A percentile compares a stretch with the other conserved stretches of the same genome.
These are phyloP conservation scores for Chesias legatella DNA, from an alignment of 2,888 invertebrate species.

Conservation along the genomic window DNA sequence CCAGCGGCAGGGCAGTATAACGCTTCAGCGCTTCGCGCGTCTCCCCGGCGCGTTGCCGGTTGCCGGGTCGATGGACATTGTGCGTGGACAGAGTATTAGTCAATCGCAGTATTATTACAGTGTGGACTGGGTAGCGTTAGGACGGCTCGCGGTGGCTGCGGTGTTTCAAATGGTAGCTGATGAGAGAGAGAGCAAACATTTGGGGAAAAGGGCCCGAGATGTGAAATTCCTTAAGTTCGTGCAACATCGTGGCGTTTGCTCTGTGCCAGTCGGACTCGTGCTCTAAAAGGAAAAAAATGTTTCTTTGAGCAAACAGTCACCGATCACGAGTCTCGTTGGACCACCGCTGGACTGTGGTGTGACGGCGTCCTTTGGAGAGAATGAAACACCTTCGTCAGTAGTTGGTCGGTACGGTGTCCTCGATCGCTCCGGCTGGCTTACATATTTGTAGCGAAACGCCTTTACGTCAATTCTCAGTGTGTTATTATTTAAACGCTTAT, in stretches of 20 bases:
- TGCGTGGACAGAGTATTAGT: constrained; percentile 80
- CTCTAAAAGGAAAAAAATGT: constrained; percentile 75
- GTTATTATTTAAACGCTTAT: constrained; percentile 79
- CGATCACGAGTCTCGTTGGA: constrained; percentile 73
- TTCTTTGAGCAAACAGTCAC: constrained; percentile 73
- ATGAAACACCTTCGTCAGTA: constrained; percentile 22
- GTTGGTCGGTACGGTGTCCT: constrained; percentile 32
- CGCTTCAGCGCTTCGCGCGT: constrained; percentile 77
- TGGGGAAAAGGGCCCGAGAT: constrained; percentile 67
- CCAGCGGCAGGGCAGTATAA: constrained; percentile 70
- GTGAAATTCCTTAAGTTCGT: constrained; percentile 79
- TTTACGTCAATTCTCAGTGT: constrained; percentile 80
- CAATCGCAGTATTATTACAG: constrained; percentile 81
- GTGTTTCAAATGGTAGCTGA: constrained; percentile 74
- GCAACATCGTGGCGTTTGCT: constrained; percentile 77
- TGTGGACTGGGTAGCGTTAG: constrained; percentile 77
- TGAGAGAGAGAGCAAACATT: constrained; percentile 76
- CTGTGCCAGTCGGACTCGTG: constrained; percentile 70
- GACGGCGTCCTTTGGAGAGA: constrained; percentile 20
- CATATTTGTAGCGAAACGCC: constrained; percentile 73
- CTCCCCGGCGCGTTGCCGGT: constrained; percentile 76
- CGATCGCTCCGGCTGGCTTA: constrained; percentile 65
- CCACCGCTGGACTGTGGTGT: constrained; percentile 65
- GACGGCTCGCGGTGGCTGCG: constrained; percentile 72
- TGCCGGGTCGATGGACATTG: constrained; percentile 75